Evolutionary conservation across 2,797 vertebrate species (phyloP).

Genomic region (Oreochromis grahami): DNA sequence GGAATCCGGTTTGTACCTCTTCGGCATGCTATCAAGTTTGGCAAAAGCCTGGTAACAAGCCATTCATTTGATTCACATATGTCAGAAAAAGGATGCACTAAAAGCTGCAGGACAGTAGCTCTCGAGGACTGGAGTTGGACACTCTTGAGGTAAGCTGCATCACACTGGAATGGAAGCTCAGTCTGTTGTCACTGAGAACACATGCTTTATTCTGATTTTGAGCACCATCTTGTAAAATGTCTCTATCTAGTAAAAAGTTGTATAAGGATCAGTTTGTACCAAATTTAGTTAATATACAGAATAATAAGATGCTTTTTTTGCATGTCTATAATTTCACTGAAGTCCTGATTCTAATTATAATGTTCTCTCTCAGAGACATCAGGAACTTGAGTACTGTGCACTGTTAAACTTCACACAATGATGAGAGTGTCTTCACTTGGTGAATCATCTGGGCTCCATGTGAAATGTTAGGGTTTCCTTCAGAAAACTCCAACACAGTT

Average conservation of each 20-base stretch:
- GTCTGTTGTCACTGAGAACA: background rate
- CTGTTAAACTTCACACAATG: background rate
- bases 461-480: background rate
- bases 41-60: background rate
- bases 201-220: background rate
- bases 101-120: background rate
- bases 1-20: too few relatives aligned
- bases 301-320: background rate
- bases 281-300: background rate
- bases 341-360: background rate
- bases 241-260: background rate
- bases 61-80: background rate
- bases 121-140: background rate
- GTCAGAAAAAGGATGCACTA: background rate
- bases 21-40: background rate
- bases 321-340: background rate
- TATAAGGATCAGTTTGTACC: accelerated
- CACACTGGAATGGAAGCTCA: background rate
- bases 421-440: background rate
- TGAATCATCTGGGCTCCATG: background rate
- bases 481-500: background rate
- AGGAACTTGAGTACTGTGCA: background rate
- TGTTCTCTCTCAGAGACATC: background rate
- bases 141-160: background rate
- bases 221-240: background rate